Conservation (phyloP, 2,113 vertebrate genomes). For the Neolamprologus toae region DNA sequence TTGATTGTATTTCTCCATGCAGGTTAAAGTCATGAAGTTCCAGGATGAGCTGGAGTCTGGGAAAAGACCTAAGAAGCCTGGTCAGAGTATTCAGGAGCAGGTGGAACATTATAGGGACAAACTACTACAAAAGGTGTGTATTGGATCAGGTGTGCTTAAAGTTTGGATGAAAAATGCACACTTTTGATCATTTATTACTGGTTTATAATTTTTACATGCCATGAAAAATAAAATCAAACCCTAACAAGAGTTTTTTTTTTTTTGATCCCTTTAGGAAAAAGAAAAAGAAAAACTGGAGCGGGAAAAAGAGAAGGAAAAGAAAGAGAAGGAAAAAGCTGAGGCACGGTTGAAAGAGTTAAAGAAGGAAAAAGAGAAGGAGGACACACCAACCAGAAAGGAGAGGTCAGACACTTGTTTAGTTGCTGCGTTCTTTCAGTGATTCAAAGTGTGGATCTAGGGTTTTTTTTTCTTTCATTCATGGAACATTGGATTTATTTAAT, state of each 20-base stretch:
- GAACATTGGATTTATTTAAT: not conserved
- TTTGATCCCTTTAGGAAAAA: conserved; percentile 76
- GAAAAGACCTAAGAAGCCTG: conserved; percentile 93
- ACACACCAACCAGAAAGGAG: conserved; percentile 91
- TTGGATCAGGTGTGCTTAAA: not conserved
- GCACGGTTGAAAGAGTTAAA: conserved; percentile 81
- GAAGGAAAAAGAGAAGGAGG: conserved; percentile 84
- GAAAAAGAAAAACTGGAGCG: conserved; percentile 91
- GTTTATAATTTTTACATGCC: not conserved
- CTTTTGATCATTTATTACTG: not conserved
- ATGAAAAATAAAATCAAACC: not conserved
- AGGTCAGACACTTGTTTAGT: conserved; percentile 67
- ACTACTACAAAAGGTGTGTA: conserved; percentile 85
- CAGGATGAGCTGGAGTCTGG: conserved; percentile 98
- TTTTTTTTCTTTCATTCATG: not conserved
- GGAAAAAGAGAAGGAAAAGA: conserved; percentile 89
- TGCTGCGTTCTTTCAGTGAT: not conserved
- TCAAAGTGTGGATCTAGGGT: not conserved
- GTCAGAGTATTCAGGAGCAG: conserved; percentile 95
- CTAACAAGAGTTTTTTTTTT: not conserved
- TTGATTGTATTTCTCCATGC: conserved; percentile 28
- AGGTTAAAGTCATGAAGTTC: conserved; percentile 99
- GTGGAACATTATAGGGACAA: conserved; percentile 98
- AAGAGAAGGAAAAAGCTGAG: conserved; percentile 84
- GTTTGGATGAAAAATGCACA: not conserved